phyloP scores from a whole-genome alignment of 2,797 vertebrate species.

The Pseudomugil tenellus region DNA sequence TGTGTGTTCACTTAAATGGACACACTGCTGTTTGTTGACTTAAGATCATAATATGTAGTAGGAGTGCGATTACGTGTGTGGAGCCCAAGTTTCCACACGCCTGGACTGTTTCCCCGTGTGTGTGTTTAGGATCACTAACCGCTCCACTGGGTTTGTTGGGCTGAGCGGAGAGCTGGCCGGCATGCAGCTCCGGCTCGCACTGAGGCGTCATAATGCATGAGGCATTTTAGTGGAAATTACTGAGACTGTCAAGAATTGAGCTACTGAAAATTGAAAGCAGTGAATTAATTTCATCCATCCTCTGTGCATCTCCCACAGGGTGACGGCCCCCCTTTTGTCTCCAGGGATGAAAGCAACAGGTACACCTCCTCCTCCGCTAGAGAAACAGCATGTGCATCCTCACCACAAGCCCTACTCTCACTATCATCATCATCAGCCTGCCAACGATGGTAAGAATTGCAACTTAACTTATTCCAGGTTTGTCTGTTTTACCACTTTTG shows the following conservation, averaged over 20 bases:
- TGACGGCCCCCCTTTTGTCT: slow-evolving; percentile 85
- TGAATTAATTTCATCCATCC: slow-evolving; percentile 9
- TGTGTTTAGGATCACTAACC: slow-evolving; percentile 53
- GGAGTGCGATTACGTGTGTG: slow-evolving; percentile 66
- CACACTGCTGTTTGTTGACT: slow-evolving; percentile 72
- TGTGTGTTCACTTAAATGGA: slow-evolving; percentile 52
- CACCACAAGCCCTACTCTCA: slow-evolving; percentile 86
- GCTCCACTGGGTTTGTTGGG: slow-evolving; percentile 49
- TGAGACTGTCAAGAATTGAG: slow-evolving; percentile 19
- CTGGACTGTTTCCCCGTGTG: slow-evolving; percentile 65
- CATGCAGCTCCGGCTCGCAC: slow-evolving; percentile 42
- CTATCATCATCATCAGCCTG: slow-evolving; percentile 86
- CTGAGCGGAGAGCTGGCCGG: slow-evolving; percentile 34
- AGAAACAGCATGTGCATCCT: slow-evolving; percentile 87
- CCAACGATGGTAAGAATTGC: slow-evolving; percentile 80
- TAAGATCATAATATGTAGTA: slow-evolving; percentile 74
- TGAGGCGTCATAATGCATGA: slow-evolving; percentile 45
- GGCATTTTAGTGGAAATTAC: slow-evolving; percentile 43
- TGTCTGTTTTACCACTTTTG: slow-evolving; percentile 3
- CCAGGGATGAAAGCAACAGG: slow-evolving; percentile 88
- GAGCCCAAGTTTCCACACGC: slow-evolving; percentile 73
- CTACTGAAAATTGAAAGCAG: slow-evolving; percentile 1
- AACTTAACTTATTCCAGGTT: slow-evolving; percentile 13
- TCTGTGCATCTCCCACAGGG: slow-evolving; percentile 72
- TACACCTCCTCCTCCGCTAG: slow-evolving; percentile 83